Evolutionary conservation across 2,888 invertebrate genomes (phyloP), one percentile per base, ranked within the genome.

Genomic region (Drepanosiphum platanoidis): DNA sequence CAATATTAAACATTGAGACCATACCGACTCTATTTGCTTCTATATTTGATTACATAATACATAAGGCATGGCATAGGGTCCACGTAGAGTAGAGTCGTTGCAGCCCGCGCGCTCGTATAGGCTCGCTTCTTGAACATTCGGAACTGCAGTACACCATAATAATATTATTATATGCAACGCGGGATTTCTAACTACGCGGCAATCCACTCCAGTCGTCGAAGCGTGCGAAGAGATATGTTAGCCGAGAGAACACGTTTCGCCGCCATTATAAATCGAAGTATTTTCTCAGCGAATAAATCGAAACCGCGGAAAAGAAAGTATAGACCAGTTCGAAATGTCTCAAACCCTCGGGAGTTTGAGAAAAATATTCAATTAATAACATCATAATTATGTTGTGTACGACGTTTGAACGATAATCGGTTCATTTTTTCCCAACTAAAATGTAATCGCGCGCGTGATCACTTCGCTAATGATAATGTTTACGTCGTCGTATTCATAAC

Each of bases 41-140:
- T 84, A 84, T 52, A 77, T 84, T 84, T 75, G 84, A 84, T 77
- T 84, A 75, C 84, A 58, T 52, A 75, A 82, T 74, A 42, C 64
- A 72, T 42, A 64, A 32, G 39, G 30, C 71, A 22, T 61, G 39
- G 30, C 71, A 22, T 61, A 71, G 39, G 61, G 61, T 42, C 61
- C 42, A 27, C 64, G 36, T 42, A 22, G 71, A 32, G 30, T 34
- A 68, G 15, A 18, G n/a, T 72, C 15, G 52, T 27, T 7, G 68
- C 27, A 34, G 46, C 34, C 15, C 61, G 39, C 8, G 34, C 3
- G 64, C 64, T 58, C 15, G 18, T 22, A 18, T 18, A 27, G 34
- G 15, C 75, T 74, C 74, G 32, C 9, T 7, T 39, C 39, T 74
- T 46, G 32, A 52, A 74, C 42, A 74, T 52, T 75, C 75, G 58